These are phyloP conservation scores for Acanthoscelides obtectus DNA, from an alignment of 2,888 invertebrate genomes.

Conservation along the genomic window DNA sequence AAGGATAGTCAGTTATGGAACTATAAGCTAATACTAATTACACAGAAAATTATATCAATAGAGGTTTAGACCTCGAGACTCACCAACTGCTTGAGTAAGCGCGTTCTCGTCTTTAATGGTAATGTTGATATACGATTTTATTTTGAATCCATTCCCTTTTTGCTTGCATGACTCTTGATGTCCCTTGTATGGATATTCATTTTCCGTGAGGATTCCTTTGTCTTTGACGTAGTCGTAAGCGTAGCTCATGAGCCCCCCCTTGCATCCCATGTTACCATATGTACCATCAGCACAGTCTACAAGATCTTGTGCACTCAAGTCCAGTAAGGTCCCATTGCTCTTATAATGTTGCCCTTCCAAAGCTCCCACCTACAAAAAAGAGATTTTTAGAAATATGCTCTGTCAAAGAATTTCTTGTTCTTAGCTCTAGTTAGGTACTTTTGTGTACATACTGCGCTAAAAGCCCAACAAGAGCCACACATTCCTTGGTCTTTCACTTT, in stretches of 20 bases:
- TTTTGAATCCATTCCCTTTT: conserved; percentile 1
- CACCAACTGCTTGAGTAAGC: conserved; percentile 71
- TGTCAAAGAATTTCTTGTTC: too few relatives aligned
- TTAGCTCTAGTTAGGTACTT: too few relatives aligned
- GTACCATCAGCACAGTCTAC: conserved; percentile 46
- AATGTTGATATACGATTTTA: conserved; percentile 56
- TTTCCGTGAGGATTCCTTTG: conserved; percentile 52
- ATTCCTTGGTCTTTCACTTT: conserved; percentile 7
- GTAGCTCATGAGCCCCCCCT: conserved; percentile 50
- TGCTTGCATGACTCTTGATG: conserved; percentile 19
- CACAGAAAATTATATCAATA: neutral
- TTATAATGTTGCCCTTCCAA: conserved; percentile 50
- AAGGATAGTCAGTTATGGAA: too few relatives aligned
- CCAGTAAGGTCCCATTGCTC: conserved; percentile 47
- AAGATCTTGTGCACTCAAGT: conserved; percentile 52
- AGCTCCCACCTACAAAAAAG: conserved; percentile 47
- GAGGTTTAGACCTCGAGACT: conserved; percentile 38
- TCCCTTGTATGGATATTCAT: conserved; percentile 51
- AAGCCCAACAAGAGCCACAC: conserved; percentile 9
- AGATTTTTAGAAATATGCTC: too few relatives aligned
- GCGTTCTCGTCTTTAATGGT: conserved; percentile 65
- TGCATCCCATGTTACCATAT: conserved; percentile 48
- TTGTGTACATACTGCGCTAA: conserved; percentile 5
- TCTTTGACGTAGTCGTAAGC: conserved; percentile 46
- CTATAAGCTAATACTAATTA: too few relatives aligned